A percentile compares a stretch with the other conserved stretches of the same genome.
phyloP scores from a whole-genome alignment of 2,888 invertebrate genomes.

The Chrysomela aeneicollis region DNA sequence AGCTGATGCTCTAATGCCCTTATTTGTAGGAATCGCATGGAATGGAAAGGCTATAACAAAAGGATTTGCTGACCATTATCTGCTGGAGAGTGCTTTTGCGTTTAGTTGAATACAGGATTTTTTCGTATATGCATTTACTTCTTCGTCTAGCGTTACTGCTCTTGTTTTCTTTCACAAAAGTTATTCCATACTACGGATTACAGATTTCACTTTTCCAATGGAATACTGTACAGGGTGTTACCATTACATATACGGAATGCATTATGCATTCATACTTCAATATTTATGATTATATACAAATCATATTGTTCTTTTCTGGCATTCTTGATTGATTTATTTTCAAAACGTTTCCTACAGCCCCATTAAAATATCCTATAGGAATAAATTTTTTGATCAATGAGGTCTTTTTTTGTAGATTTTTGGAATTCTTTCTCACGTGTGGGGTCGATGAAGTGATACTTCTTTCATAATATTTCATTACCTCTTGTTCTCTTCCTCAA shows the following conservation, averaged over 20 bases:
- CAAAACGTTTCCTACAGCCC: too few species aligned
- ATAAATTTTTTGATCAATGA: too few species aligned
- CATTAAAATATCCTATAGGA: too few species aligned
- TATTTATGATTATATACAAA: too few species aligned
- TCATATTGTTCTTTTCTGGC: too few species aligned
- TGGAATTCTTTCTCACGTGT: too few species aligned
- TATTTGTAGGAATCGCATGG: not conserved
- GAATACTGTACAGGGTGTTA: too few species aligned
- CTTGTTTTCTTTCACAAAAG: not conserved
- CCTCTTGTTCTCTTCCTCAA: not conserved
- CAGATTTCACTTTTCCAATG: not conserved
- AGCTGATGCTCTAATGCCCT: constrained; percentile 5
- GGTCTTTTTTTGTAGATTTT: too few species aligned
- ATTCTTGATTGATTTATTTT: too few species aligned
- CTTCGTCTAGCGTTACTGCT: not conserved
- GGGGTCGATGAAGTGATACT: too few species aligned
- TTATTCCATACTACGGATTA: not conserved
- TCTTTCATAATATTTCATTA: not conserved
- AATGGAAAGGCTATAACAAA: constrained; percentile 2
- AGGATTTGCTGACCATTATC: constrained; percentile 17
- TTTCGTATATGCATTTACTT: not conserved
- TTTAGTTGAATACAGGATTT: not conserved
- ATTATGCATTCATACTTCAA: too few species aligned
- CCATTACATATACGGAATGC: too few species aligned
- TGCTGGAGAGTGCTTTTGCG: constrained; percentile 2